Evolutionary conservation across 2,888 invertebrate species (phyloP), one percentile per base, ranked within the genome.

Genomic region (Antitype chi): DNA sequence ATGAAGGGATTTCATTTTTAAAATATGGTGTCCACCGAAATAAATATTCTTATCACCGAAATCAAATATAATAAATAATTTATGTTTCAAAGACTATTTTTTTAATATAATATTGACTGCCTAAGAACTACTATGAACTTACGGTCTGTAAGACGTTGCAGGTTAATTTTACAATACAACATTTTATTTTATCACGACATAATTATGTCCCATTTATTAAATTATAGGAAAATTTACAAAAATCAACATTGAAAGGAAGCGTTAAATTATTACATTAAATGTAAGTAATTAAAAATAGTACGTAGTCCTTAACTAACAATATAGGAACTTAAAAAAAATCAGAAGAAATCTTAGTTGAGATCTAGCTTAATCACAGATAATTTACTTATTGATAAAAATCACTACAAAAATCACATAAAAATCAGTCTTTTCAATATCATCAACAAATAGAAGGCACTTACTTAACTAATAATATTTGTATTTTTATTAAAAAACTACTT

Each of bases 21-120:
- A 9, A 32, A 28, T 32, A 20, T 60, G 32, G 62, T 62, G 3
- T 62, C 62, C 64, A 47, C 43, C 25, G 43, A 64, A 64, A 47
- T 25, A 43, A 64, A 64, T 47, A 64, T 64, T 17, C 64, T 25
- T 47, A 47, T n/a, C 25, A 63, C n/a, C 63, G 63, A 63, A 63
- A 63, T 63, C 63, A 63, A 63, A 63, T n/a, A 43, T 60, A 60
- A 17, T 8, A 60, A 60, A 28, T 28, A 28, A 32, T 32, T 60
- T 28, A 32, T 60, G 32, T 23, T 28, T 60, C 38, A 62, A 38
- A 60, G 6, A 60, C 28, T 9, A 4, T 60, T 60, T n/a, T 32
- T 63, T 63, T 38, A 23, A 63, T 7, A 63, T 43, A 23, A 62
- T 38, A 62, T 23, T 32, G 38, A 62, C 32, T 62, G 62, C 38